Percentiles rank a stretch among this genome's conserved stretches.
Evolutionary conservation across 2,888 invertebrate genomes (phyloP).

Genomic region (Drosophila atripex): DNA sequence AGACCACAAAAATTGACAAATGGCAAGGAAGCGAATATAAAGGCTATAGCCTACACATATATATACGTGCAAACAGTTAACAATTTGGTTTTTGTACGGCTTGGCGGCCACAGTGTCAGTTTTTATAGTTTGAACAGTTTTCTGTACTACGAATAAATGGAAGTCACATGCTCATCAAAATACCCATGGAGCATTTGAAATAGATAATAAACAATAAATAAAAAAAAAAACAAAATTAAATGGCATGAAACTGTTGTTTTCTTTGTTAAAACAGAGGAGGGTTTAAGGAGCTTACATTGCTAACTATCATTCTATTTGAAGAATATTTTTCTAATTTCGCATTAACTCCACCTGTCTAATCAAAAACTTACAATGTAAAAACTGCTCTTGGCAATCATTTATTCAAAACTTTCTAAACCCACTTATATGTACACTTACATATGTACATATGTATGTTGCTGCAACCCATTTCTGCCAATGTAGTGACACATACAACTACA

Average conservation of each 20-base stretch:
- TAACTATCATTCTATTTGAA: no score
- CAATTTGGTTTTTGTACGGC: slow-evolving; percentile 50
- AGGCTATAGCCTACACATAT: slow-evolving; percentile 16
- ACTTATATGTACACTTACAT: neutral
- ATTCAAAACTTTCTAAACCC: neutral
- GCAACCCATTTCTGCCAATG: neutral
- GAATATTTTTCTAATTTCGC: neutral
- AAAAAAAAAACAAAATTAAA: slow-evolving; percentile 21
- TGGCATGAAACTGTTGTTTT: neutral
- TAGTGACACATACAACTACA: slow-evolving; percentile 57
- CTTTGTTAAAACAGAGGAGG: no score
- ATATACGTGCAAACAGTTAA: slow-evolving; percentile 44
- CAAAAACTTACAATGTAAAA: neutral
- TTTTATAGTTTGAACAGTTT: slow-evolving; percentile 51
- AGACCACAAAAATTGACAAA: slow-evolving; percentile 39
- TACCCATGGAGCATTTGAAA: slow-evolving; percentile 38
- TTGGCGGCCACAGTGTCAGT: slow-evolving; percentile 37
- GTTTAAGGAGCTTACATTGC: no score
- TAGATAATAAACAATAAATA: slow-evolving; percentile 45
- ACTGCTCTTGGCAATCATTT: neutral
- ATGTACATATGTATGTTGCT: neutral
- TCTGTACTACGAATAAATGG: slow-evolving; percentile 48
- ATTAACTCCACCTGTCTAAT: neutral
- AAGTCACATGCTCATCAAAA: slow-evolving; percentile 42
- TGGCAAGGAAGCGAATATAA: slow-evolving; percentile 25